Base-by-base conservation (phyloP, 2,888 invertebrate species). In the Acronicta leporina region DNA sequence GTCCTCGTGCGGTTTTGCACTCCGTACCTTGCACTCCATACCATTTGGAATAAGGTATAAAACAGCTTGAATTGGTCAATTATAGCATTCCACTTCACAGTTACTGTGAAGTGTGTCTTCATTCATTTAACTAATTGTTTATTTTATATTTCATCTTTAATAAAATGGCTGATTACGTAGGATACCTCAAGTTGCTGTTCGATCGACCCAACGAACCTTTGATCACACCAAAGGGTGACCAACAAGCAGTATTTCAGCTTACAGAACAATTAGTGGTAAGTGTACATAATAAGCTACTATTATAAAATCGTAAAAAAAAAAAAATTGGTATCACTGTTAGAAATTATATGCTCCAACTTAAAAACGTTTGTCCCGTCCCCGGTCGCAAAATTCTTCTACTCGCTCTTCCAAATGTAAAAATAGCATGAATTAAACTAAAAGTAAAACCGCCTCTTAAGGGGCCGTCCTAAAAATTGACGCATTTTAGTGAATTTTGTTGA, bases 241-340 rank as follows among this genome's bases (percentile, higher is more conserved):
- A 94, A 0, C 95, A 95, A 63, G 89, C 95, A 15, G 88, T 95
- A 13, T 97, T 97, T 69, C 95, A 96, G 68, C 94, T 97, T 6
- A 95, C 96, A 0, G 85, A 95, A 52, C 89, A 95, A 64, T 95
- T 95, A 74, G 82, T 96, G 95, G 96, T 96, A 89, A 95, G 95
- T 92, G 35, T 30, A 42, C 47, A 14, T 55, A 15, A n/a, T n/a
- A n/a, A n/a, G n/a, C n/a, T n/a, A n/a, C n/a, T n/a, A n/a, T n/a
- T n/a, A n/a, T n/a, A n/a, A n/a, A n/a, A n/a, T n/a, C n/a, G n/a
- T n/a, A n/a, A n/a, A n/a, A n/a, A n/a, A n/a, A n/a, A n/a, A n/a
- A n/a, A n/a, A n/a, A n/a, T n/a, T n/a, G n/a, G n/a, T n/a, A n/a
- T n/a, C n/a, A n/a, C n/a, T n/a, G n/a, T n/a, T n/a, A n/a, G n/a